A percentile compares a stretch with the other conserved stretches of the same genome.
Evolutionary conservation across 2,113 vertebrate genomes (phyloP).

Genomic region (Xyrauchen texanus): DNA sequence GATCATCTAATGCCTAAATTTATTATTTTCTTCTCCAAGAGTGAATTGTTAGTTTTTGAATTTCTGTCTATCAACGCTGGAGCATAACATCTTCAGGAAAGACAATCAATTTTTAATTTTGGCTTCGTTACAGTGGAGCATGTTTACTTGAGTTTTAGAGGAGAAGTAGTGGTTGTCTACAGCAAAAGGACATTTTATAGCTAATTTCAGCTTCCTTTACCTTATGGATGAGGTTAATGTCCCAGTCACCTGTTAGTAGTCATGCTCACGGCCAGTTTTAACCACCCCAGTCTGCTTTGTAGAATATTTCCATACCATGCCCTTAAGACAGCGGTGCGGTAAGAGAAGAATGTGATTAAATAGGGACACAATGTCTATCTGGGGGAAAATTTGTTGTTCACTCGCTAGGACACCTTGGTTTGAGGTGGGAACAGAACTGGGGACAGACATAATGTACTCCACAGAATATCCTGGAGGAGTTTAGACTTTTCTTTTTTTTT

Average conservation of each 20-base stretch:
- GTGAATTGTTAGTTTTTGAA: not conserved
- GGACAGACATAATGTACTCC: not conserved
- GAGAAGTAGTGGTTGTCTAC: not conserved
- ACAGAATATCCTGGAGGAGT: not conserved
- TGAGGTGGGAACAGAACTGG: not conserved
- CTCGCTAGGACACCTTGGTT: conserved; percentile 57
- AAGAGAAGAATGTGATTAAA: conserved; percentile 62
- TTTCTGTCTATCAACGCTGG: too few relatives aligned
- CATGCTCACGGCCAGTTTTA: conserved; percentile 74
- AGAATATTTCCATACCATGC: conserved; percentile 48
- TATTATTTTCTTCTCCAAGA: not conserved
- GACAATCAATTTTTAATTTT: not conserved
- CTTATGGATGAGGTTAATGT: conserved; percentile 60
- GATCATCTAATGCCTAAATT: conserved; percentile 1
- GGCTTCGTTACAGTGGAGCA: not conserved
- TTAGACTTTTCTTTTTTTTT: too few relatives aligned
- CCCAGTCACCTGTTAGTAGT: conserved; percentile 69
- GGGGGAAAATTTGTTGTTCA: conserved; percentile 53
- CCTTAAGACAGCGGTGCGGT: conserved; percentile 61
- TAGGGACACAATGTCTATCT: conserved; percentile 58
- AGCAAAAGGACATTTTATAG: conserved; percentile 59
- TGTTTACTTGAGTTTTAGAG: not conserved
- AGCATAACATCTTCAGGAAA: not conserved
- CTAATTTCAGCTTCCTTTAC: conserved; percentile 70
- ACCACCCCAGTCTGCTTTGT: conserved; percentile 67